Evolutionary conservation across 2,797 vertebrate genomes (phyloP).

Genomic region (Chelon auratus): DNA sequence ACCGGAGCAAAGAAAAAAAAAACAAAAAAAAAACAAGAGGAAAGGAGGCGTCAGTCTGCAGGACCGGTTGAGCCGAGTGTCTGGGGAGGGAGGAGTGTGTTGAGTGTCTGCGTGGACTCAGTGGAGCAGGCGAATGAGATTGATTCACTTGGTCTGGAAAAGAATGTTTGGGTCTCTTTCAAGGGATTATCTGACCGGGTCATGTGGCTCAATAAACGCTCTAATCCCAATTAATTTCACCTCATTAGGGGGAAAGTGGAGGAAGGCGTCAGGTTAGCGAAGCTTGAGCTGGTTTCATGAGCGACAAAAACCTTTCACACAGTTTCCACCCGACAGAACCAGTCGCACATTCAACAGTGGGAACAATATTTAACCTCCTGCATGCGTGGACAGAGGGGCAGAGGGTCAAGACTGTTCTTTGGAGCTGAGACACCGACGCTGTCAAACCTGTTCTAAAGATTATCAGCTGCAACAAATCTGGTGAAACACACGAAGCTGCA

Average conservation of each 20-base stretch:
- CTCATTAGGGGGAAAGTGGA: conserved; percentile 41
- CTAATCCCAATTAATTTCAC: conserved; percentile 64
- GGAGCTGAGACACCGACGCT: too few species aligned
- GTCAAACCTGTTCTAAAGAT: too few species aligned
- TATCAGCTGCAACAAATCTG: too few species aligned
- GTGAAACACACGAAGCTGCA: too few species aligned
- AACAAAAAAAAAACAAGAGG: too few species aligned
- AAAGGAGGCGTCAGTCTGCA: conserved; percentile 27
- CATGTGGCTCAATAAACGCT: conserved; percentile 49
- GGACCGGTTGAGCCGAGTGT: conserved; percentile 34
- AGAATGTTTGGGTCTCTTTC: conserved; percentile 72
- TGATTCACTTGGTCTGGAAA: conserved; percentile 63
- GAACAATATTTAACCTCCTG: too few species aligned
- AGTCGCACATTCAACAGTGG: too few species aligned
- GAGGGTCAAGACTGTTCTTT: too few species aligned
- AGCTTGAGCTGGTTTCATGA: too few species aligned
- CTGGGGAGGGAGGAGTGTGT: conserved; percentile 39
- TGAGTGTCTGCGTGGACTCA: conserved; percentile 7
- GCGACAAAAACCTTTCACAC: too few species aligned
- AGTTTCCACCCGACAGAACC: too few species aligned
- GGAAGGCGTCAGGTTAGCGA: conserved; percentile 12
- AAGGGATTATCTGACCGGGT: conserved; percentile 55
- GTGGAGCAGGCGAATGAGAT: conserved; percentile 40
- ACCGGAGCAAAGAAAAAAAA: not conserved
- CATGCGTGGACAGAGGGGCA: too few species aligned